Percentiles rank a stretch among this genome's conserved stretches.
Evolutionary conservation across 1,140 invertebrate species (phyloP).

Genomic region (Geopemphigus sp.): DNA sequence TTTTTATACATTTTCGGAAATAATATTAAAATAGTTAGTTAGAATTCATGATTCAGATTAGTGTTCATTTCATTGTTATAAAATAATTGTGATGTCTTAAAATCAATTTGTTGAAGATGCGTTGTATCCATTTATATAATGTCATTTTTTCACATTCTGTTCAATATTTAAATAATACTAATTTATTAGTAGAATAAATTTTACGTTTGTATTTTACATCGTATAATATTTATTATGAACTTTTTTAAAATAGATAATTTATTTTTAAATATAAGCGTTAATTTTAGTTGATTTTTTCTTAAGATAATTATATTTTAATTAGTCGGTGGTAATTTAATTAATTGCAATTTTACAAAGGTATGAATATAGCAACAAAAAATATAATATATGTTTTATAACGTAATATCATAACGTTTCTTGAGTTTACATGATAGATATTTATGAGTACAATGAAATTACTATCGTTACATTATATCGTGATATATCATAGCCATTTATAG

Average conservation of each 20-base stretch:
- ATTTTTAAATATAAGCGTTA: not conserved
- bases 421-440: constrained; percentile 15
- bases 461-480: constrained; percentile 12
- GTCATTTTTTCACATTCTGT: not conserved
- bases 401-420: constrained; percentile 2
- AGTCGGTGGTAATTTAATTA: too few relatives aligned
- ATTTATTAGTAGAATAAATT: not conserved
- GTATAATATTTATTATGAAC: not conserved
- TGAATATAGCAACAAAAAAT: too few relatives aligned
- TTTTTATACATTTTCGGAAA: not conserved
- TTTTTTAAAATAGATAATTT: not conserved
- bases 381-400: not conserved
- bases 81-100: not conserved
- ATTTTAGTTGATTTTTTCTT: too few relatives aligned
- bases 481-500: not conserved
- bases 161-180: constrained; percentile 2
- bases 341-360: too few relatives aligned
- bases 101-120: not conserved
- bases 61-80: not conserved
- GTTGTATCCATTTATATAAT: not conserved
- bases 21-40: not conserved
- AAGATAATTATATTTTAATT: too few relatives aligned
- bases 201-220: not conserved
- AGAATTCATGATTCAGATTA: not conserved
- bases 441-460: not conserved